These are phyloP conservation scores for Synanthedon vespiformis DNA, from an alignment of 2,888 invertebrate genomes.

Conservation along the genomic window DNA sequence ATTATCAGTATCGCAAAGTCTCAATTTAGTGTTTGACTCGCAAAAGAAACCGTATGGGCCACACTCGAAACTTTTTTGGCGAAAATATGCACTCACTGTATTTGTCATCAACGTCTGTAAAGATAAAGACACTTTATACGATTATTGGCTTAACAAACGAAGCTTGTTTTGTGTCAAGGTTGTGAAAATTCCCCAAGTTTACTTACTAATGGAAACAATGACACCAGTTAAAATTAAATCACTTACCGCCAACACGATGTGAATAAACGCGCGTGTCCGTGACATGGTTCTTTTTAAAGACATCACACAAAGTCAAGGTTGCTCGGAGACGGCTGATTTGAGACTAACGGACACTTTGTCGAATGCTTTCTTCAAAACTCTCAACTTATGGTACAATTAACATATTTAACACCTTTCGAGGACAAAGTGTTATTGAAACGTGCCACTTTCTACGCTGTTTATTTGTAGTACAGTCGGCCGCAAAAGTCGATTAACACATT, in stretches of 20 bases:
- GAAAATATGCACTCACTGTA: conserved; percentile 17
- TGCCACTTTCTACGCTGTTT: background rate
- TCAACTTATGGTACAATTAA: conserved; percentile 37
- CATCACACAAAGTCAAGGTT: conserved; percentile 15
- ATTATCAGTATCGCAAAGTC: conserved; percentile 45
- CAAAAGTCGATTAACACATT: too few relatives aligned
- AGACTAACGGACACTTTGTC: conserved; percentile 32
- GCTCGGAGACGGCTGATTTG: conserved; percentile 15
- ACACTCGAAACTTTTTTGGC: conserved; percentile 29
- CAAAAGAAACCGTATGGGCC: conserved; percentile 55
- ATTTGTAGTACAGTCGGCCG: too few relatives aligned
- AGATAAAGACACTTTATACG: too few relatives aligned
- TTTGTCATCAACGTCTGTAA: background rate
- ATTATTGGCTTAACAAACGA: too few relatives aligned
- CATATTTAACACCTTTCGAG: conserved; percentile 44
- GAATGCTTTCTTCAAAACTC: conserved; percentile 32
- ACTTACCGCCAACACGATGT: background rate
- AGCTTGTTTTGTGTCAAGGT: too few relatives aligned
- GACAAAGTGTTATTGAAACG: conserved; percentile 23
- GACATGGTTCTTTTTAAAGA: background rate
- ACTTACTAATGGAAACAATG: too few relatives aligned
- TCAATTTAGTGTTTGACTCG: conserved; percentile 36
- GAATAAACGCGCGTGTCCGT: background rate
- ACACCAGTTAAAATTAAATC: background rate
- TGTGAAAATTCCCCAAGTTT: too few relatives aligned